A percentile compares a stretch with the other conserved stretches of the same genome.
Evolutionary conservation across 2,888 invertebrate species (phyloP).

Genomic region (Acronicta leporina): DNA sequence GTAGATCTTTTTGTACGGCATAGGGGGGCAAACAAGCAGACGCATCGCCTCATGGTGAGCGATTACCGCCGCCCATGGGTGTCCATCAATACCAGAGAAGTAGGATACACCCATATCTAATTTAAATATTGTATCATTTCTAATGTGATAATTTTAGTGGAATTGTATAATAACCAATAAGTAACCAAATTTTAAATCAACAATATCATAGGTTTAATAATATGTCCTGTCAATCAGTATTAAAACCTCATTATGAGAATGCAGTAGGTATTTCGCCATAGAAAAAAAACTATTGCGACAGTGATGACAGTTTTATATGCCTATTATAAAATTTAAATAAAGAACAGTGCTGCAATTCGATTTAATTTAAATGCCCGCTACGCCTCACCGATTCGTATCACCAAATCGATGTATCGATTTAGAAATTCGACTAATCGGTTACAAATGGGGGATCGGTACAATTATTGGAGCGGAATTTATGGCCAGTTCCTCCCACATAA

Average conservation of each 20-base stretch:
- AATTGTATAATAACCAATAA: too few relatives aligned
- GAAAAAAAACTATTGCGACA: neutral
- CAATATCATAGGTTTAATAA: too few relatives aligned
- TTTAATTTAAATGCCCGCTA: slow-evolving; percentile 35
- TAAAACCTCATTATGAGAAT: neutral
- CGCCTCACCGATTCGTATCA: slow-evolving; percentile 48
- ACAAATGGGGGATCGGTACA: slow-evolving; percentile 54
- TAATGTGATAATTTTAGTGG: too few relatives aligned
- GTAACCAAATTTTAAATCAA: too few relatives aligned
- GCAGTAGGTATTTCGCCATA: too few relatives aligned
- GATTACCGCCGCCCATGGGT: too few relatives aligned
- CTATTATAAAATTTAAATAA: slow-evolving; percentile 32
- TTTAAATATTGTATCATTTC: too few relatives aligned
- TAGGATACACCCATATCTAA: too few relatives aligned
- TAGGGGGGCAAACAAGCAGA: too few relatives aligned
- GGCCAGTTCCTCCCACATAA: slow-evolving; percentile 64
- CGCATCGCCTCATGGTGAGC: too few relatives aligned
- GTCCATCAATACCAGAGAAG: too few relatives aligned
- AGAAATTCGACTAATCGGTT: slow-evolving; percentile 61
- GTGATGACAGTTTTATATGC: neutral
- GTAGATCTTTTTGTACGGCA: too few relatives aligned
- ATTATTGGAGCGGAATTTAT: slow-evolving; percentile 74
- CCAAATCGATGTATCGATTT: slow-evolving; percentile 59
- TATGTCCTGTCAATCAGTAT: slow-evolving; percentile 4
- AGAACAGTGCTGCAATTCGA: slow-evolving; percentile 18